A percentile compares a stretch with the other conserved stretches of the same genome.
Evolutionary conservation across 2,113 vertebrate species (phyloP).

Genomic region (Actinemys pallida): DNA sequence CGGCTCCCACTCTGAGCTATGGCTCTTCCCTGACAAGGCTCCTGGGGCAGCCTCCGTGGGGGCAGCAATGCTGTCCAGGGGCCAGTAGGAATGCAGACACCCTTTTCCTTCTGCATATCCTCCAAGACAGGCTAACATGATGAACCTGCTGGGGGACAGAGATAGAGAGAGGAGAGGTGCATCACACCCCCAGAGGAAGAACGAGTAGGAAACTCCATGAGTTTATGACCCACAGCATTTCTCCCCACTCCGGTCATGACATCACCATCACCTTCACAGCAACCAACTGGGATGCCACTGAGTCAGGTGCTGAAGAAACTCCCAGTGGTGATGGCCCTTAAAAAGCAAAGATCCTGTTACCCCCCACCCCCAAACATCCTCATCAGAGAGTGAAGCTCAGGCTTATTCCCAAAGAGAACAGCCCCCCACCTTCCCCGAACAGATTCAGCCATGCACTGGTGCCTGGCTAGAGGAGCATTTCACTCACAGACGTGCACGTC

Average conservation of each 20-base stretch:
- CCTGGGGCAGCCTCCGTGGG: background rate
- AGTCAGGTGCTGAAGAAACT: background rate
- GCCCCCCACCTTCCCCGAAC: background rate
- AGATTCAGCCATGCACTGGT: background rate
- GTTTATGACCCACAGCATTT: background rate
- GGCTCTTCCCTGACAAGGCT: background rate
- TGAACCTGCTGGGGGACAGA: background rate
- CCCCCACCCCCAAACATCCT: background rate
- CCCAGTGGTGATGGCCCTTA: background rate
- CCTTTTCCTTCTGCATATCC: background rate
- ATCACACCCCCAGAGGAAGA: background rate
- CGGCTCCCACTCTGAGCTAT: background rate
- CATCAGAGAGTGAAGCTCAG: background rate
- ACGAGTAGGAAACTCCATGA: background rate
- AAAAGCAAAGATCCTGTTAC: background rate
- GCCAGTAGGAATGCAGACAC: background rate
- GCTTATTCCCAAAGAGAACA: background rate
- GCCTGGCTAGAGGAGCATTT: background rate
- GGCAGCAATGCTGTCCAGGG: background rate
- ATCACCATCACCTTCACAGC: accelerated
- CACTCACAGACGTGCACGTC: background rate
- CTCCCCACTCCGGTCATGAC: background rate
- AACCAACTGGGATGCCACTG: background rate
- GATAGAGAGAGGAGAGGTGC: background rate
- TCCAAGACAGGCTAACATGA: background rate